A percentile compares a stretch with the other conserved stretches of the same genome.
Conservation (phyloP, 1,140 invertebrate species). For the Drosophila parvula region DNA sequence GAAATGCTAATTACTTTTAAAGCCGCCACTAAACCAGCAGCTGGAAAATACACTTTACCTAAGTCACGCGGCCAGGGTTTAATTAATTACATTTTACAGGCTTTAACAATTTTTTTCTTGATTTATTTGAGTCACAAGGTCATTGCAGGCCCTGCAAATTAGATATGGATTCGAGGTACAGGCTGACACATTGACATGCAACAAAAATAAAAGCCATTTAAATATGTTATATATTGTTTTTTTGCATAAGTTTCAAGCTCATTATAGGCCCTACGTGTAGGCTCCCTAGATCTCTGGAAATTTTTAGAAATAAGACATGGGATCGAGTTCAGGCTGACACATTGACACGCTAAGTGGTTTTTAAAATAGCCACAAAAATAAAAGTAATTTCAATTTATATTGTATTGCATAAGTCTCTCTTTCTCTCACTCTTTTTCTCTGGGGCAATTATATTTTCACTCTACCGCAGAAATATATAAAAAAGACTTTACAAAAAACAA, state of each 20-base stretch:
- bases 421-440: neutral
- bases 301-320: slow-evolving; percentile 15
- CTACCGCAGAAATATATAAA: slow-evolving; percentile 45
- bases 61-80: slow-evolving; percentile 3
- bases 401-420: slow-evolving; percentile 38
- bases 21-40: neutral
- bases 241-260: too few relatives aligned
- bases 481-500: slow-evolving; percentile 11
- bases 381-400: slow-evolving; percentile 42
- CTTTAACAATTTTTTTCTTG: slow-evolving; percentile 13
- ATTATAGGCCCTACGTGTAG: neutral
- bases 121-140: slow-evolving; percentile 4
- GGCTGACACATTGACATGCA: too few relatives aligned
- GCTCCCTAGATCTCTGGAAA: neutral
- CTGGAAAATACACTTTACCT: slow-evolving; percentile 1
- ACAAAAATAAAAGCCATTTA: too few relatives aligned
- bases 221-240: too few relatives aligned
- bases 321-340: slow-evolving; percentile 11
- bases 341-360: slow-evolving; percentile 44
- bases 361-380: slow-evolving; percentile 36
- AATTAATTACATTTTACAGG: slow-evolving; percentile 29
- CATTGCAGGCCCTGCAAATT: neutral
- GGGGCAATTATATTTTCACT: slow-evolving; percentile 62
- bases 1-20: slow-evolving; percentile 10
- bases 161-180: too few relatives aligned